Evolutionary conservation across 64 coral and sea anemone genomes (phyloP).

Genomic region (Montipora sp.): DNA sequence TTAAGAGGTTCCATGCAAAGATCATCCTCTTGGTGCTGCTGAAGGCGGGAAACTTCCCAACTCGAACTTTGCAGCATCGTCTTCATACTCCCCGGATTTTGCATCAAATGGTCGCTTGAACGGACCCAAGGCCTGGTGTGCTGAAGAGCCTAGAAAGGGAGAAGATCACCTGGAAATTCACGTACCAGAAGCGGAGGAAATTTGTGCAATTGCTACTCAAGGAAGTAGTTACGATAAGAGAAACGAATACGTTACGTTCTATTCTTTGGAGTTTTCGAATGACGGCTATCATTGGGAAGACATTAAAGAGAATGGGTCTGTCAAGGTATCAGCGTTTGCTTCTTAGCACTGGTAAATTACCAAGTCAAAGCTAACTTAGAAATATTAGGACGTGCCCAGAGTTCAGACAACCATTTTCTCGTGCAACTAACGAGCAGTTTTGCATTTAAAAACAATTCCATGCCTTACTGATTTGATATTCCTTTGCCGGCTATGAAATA

Average conservation of each 20-base stretch:
- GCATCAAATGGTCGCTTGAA: constrained; percentile 50
- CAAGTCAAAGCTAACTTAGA: too few species aligned
- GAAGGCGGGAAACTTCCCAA: neutral
- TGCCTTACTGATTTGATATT: too few species aligned
- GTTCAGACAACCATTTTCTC: too few species aligned
- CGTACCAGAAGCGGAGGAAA: constrained; percentile 11
- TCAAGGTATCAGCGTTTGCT: neutral
- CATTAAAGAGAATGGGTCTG: neutral
- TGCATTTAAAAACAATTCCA: too few species aligned
- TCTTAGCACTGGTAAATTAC: too few species aligned
- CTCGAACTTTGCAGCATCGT: constrained; percentile 1
- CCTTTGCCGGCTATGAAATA: too few species aligned
- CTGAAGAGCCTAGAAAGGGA: neutral
- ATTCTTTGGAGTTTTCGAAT: constrained; percentile 23
- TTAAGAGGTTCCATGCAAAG: constrained; percentile 25
- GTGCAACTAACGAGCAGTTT: too few species aligned
- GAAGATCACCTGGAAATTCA: constrained; percentile 52
- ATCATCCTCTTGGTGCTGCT: neutral
- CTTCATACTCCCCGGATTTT: neutral
- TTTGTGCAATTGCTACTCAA: constrained; percentile 60
- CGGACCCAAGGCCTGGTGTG: constrained; percentile 34
- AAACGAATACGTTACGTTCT: constrained; percentile 6
- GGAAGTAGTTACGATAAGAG: neutral
- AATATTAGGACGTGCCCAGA: too few species aligned
- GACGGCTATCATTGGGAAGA: constrained; percentile 35